Evolutionary conservation across 2,888 invertebrate species (phyloP), one percentile per base, ranked within the genome.

Genomic region (Carcina quercana): DNA sequence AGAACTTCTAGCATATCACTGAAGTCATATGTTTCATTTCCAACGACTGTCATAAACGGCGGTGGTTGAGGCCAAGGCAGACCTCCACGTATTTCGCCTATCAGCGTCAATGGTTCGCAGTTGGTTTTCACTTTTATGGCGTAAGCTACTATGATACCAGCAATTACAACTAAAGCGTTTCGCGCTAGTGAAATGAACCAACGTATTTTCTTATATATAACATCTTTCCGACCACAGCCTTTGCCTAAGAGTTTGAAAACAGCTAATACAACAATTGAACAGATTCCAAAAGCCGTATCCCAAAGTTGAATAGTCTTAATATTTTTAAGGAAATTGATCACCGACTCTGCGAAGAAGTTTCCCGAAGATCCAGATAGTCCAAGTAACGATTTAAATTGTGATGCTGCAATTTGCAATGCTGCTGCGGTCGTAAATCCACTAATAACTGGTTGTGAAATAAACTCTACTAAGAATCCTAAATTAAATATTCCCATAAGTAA

Each of bases 401-500:
- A 88, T 8, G 91, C 88, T 8, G 89, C 93, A 42, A 96, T 95
- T 42, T 92, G 94, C 8, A 94, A 64, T n/a, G 95, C 94, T 0
- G 95, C 95, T 0, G 94, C 94, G 5, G 91, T 88, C 0, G 94
- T 95, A 48, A 96, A 96, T 3, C 93, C 95, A 34, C 88, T 88
- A 6, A 93, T 93, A 2, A 95, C 94, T 0, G 95, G 94, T 51
- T 88, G 83, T 1, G 95, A 95, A 60, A 96, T 94, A 51, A 95
- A 95, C 54, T 94, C 91, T 12, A 95, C 89, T n/a, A 95, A 65
- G 60, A 94, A 93, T 39, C 95, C 92, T 43, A 95, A 85, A 60
- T 92, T 90, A 10, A 94, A 72, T 25, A 94, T 42, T 1, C 94
- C 94, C 59, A 93, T 85, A 0, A 88, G 8, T 3, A 93, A 75